Evolutionary conservation across 1,140 invertebrate genomes (phyloP), one percentile per base, ranked within the genome.

Genomic region (Drosophila lacertosa): DNA sequence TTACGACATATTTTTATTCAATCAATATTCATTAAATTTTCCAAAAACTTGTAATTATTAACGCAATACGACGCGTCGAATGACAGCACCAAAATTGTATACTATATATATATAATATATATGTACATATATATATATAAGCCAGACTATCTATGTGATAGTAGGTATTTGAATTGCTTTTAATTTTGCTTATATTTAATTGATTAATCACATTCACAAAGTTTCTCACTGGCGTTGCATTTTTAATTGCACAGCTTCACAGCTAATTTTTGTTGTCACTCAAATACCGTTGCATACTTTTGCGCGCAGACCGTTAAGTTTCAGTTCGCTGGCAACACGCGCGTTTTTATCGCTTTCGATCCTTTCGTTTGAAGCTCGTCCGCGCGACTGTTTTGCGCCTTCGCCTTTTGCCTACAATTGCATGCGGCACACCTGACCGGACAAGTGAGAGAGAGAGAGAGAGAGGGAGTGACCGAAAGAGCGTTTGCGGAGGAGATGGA

Each of bases 21-120:
- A 90, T 90, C 89, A 68, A 90, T 90, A 90, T 74, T 90, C 88
- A 84, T 90, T 90, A 81, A 90, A 88, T 68, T 84, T 83, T 88
- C 80, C 62, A 74, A 77, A 86, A 86, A 82, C 45, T 70, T 58
- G 68, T 78, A 70, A 78, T 72, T 77, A 77, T 64, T 68, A 74
- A 57, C 59, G 69, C 35, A 57, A 26, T 44, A 15, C 55, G 44
- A 44, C 57, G 37, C 62, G 39, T 33, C n/a, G 20, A 16, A 32
- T 11, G 47, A 24, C 50, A 15, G 18, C 35, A 54, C 35, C 20
- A 24, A 39, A 26, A 40, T 20, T 50, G 1, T 50, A 18, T 50
- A 24, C 24, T 50, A 50, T 50, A 50, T 50, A 11, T 18, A 15
- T 7, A 24, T 47, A 26, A 20, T 35, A 33, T 5, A 20, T 50